Evolutionary conservation across 35 echinoderm and acorn worm genomes (phyloP), one percentile per base, ranked within the genome.

Genomic region (Acanthaster planci): DNA sequence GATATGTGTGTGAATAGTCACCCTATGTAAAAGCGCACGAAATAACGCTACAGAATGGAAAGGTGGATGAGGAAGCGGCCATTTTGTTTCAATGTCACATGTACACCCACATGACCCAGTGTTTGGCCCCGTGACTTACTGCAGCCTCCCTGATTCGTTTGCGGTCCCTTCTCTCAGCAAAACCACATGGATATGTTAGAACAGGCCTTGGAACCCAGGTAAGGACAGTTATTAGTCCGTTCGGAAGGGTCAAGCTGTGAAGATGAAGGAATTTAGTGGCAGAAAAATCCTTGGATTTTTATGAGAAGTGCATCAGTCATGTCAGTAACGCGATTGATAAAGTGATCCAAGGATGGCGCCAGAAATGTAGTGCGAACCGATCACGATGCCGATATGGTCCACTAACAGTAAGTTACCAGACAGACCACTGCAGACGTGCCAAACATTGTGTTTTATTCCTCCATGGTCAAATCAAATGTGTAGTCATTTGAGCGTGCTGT

Each of bases 131-230:
- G 79, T 81, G 79, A 81, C 51, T 52, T 52, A 52, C 19, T 44
- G 6, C 39, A 52, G 51, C 40, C 29, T 81, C 51, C 51, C 79
- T 81, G 79, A 81, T 81, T 81, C 79, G 79, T 81, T 81, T 81
- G 79, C 19, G 51, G 79, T 81, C 51, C 39, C 32, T 30, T 52
- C 23, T 52, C 32, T 52, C 51, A 32, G n/a, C 79, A 44, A 81
- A 72, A 23, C 79, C 79, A 81, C 79, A 81, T 81, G 79, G 79
- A 81, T 81, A 81, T 81, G 79, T 52, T 81, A 52, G 79, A 81
- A 52, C 79, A 81, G 30, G 79, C 79, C 44, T 26, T 81, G 79
- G 79, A 81, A 18, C 40, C 79, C 14, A 81, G 79, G 79, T 81
- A 81, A 81, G 29, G 32, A 81, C 19, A 0, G 26, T 81, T 14